Evolutionary conservation across 2,797 vertebrate genomes (phyloP).

Genomic region (Novumbra hubbsi): DNA sequence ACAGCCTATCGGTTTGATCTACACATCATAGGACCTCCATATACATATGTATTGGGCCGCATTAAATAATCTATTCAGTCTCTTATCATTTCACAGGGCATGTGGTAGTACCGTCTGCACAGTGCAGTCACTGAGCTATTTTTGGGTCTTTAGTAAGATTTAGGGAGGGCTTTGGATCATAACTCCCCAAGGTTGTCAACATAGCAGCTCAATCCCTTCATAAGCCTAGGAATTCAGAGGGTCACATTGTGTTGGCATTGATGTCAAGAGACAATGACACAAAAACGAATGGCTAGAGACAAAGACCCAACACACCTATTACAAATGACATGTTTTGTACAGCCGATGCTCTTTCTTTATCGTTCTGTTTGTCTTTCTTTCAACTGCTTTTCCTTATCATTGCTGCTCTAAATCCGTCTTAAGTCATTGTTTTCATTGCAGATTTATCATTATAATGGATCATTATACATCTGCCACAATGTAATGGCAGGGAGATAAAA

Average conservation of each 20-base stretch:
- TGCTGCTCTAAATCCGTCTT: not conserved
- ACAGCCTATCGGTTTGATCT: constrained; percentile 42
- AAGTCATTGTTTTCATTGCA: constrained; percentile 35
- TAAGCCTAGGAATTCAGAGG: constrained; percentile 35
- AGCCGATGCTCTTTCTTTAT: constrained; percentile 5
- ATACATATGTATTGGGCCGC: constrained; percentile 39
- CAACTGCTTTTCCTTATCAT: constrained; percentile 9
- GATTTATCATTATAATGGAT: constrained; percentile 70
- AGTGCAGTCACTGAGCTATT: constrained; percentile 40
- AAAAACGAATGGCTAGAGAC: constrained; percentile 32
- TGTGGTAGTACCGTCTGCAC: constrained; percentile 8
- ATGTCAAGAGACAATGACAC: constrained; percentile 48
- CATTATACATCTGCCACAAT: constrained; percentile 70
- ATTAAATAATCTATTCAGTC: constrained; percentile 11
- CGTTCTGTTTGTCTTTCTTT: constrained; percentile 4
- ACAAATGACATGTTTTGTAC: constrained; percentile 12
- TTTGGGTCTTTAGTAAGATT: constrained; percentile 39
- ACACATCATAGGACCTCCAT: not conserved
- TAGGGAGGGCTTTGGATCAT: constrained; percentile 52
- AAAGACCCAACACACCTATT: constrained; percentile 20
- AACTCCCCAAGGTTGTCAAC: constrained; percentile 51
- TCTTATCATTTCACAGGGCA: constrained; percentile 17
- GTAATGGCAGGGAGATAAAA: constrained; percentile 61
- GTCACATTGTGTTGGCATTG: constrained; percentile 57
- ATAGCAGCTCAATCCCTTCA: constrained; percentile 35